Evolutionary conservation across 2,113 vertebrate genomes (phyloP).

Genomic region (Lates calcarifer): DNA sequence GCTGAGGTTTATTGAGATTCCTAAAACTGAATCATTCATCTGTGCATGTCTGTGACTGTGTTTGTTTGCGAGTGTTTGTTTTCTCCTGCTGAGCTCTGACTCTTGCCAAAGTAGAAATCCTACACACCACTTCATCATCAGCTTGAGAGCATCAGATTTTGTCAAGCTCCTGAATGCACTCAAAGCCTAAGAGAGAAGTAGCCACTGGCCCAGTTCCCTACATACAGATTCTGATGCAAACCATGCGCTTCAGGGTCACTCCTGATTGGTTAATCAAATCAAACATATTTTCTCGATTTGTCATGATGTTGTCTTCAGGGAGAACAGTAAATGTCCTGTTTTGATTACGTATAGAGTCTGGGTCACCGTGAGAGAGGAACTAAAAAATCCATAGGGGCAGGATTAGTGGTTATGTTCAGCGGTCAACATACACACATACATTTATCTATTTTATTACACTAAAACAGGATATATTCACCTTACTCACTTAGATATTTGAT

Average conservation of each 20-base stretch:
- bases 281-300: constrained; percentile 10
- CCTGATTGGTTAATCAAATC: constrained; percentile 37
- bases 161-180: constrained; percentile 7
- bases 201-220: constrained; percentile 3
- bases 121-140: constrained; percentile 8
- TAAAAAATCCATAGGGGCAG: background rate
- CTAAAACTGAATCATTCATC: constrained; percentile 15
- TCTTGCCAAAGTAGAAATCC: constrained; percentile 22
- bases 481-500: background rate
- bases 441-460: background rate
- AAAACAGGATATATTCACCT: background rate
- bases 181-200: background rate
- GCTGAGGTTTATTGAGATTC: constrained; percentile 33
- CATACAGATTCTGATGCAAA: constrained; percentile 29
- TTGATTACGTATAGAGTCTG: background rate
- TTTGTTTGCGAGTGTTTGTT: constrained; percentile 17
- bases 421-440: background rate
- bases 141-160: constrained; percentile 21
- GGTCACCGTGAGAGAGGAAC: background rate
- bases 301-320: background rate
- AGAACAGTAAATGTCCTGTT: constrained; percentile 28
- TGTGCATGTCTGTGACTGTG: background rate
- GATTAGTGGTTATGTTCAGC: background rate
- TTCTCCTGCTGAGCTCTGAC: constrained; percentile 23
- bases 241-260: constrained; percentile 11